Percentiles rank a stretch among this genome's conserved stretches.
These are phyloP conservation scores for Drosophila kurseongensis DNA, from an alignment of 1,140 invertebrate species.

Conservation along the genomic window DNA sequence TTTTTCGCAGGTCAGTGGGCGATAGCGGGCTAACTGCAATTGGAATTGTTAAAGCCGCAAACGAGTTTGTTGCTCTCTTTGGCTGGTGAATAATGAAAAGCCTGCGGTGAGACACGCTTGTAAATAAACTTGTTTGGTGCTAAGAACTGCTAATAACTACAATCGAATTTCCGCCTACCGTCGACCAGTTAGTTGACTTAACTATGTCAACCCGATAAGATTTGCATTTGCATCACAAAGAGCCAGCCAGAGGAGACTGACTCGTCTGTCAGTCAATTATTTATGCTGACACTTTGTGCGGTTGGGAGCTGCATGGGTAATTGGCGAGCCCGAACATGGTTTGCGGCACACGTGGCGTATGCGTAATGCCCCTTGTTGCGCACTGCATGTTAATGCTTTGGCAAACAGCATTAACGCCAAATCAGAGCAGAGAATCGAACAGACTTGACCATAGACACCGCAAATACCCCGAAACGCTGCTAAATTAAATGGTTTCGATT, in stretches of 20 bases:
- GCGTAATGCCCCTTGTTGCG: slow-evolving; percentile 49
- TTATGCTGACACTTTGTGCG: slow-evolving; percentile 74
- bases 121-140: slow-evolving; percentile 65
- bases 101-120: slow-evolving; percentile 15
- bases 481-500: slow-evolving; percentile 67
- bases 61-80: slow-evolving; percentile 41
- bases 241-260: slow-evolving; percentile 32
- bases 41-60: slow-evolving; percentile 33
- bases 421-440: slow-evolving; percentile 9
- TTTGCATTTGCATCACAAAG: slow-evolving; percentile 72
- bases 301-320: slow-evolving; percentile 59
- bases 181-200: slow-evolving; percentile 48
- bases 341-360: slow-evolving; percentile 63
- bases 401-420: slow-evolving; percentile 67
- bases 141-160: slow-evolving; percentile 64
- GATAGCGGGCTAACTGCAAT: slow-evolving; percentile 34
- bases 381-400: slow-evolving; percentile 70
- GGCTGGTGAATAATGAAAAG: slow-evolving; percentile 16
- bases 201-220: slow-evolving; percentile 74
- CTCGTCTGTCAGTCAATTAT: slow-evolving; percentile 70
- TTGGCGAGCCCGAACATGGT: slow-evolving; percentile 48
- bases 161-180: slow-evolving; percentile 70
- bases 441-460: slow-evolving; percentile 71
- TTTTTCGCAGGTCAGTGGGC: slow-evolving; percentile 42
- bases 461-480: slow-evolving; percentile 31